Evolutionary conservation across 2,888 invertebrate genomes (phyloP).

Genomic region (Drosophila mercatorum): DNA sequence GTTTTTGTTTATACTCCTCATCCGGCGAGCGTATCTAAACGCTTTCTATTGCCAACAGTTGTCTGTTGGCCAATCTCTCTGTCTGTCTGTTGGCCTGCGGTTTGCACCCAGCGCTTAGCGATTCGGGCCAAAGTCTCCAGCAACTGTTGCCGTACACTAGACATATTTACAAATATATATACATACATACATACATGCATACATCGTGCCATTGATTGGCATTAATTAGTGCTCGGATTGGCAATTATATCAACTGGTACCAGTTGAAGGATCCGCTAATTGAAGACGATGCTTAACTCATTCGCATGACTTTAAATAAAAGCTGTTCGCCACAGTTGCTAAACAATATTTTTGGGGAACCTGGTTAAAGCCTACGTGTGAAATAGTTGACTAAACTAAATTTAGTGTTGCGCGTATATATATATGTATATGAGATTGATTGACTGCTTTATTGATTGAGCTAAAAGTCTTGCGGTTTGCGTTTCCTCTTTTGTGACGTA

Average conservation of each 20-base stretch:
- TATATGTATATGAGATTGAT: neutral
- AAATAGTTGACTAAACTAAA: constrained; percentile 5
- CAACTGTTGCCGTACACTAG: constrained; percentile 56
- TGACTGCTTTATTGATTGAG: neutral
- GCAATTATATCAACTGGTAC: constrained; percentile 64
- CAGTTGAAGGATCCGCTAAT: constrained; percentile 75
- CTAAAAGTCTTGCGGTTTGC: neutral
- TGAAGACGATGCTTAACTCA: constrained; percentile 44
- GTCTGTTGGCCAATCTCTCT: constrained; percentile 51
- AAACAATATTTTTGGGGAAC: constrained; percentile 42
- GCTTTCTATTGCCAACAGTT: constrained; percentile 71
- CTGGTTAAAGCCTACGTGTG: constrained; percentile 18
- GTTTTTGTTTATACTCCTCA: constrained; percentile 72
- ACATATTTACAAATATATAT: neutral
- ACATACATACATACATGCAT: neutral
- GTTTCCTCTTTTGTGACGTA: neutral
- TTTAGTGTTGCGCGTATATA: neutral
- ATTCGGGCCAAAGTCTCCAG: constrained; percentile 60
- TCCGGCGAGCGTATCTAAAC: constrained; percentile 58
- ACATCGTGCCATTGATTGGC: constrained; percentile 59
- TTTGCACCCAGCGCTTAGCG: constrained; percentile 46
- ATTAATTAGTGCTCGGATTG: constrained; percentile 55
- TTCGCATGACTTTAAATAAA: constrained; percentile 43
- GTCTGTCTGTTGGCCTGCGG: constrained; percentile 51
- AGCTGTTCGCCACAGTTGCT: constrained; percentile 42